Evolutionary conservation across 53 echinoderm and acorn worm genomes (phyloP), one percentile per base, ranked within the genome.

Genomic region (Apostichopus leukothele): DNA sequence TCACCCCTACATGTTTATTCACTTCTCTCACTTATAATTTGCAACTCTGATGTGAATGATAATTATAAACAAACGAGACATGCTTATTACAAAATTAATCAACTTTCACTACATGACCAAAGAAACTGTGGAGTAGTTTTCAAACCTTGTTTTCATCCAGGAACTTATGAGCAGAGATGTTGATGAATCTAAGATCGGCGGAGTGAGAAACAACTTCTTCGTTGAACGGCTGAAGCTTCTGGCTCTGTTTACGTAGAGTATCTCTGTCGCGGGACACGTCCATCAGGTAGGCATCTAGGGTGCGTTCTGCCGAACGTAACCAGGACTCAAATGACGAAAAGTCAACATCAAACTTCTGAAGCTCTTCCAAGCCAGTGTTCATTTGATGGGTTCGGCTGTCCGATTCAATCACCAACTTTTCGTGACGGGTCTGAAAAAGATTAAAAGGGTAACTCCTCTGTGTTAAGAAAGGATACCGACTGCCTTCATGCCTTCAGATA

Each of bases 261-360:
- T 99, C 95, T 16, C 95, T 84, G 85, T 99, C 99, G 0, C 96
- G 88, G 0, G 95, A 96, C 6, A 96, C 92, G 53, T 99, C 94
- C 92, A 94, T 91, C 67, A 94, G 92, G 89, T 96, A 92, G 5
- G 94, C 88, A 22, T 96, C 99, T 75, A 96, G 93, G 6, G 96
- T 95, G 55, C 95, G 94, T 74, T 99, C 99, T 2, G 99, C 96
- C 14, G 96, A 94, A 71, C 94, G 90, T 78, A 99, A 90, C 99
- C 99, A 99, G 10, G 91, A 91, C 80, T 94, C 99, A 52, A 99
- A 99, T 16, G 99, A 94, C 5, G 93, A 89, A 90, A 92, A 93
- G 86, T 99, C 99, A 0, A 94, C 90, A 79, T 96, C 96, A 90
- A 99, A 99, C 91, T 99, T 96, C 91, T 94, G 94, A 50, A 99